These are phyloP conservation scores for Chinchilla lanigera DNA, from an alignment of 2,113 vertebrate species.

Conservation along the genomic window DNA sequence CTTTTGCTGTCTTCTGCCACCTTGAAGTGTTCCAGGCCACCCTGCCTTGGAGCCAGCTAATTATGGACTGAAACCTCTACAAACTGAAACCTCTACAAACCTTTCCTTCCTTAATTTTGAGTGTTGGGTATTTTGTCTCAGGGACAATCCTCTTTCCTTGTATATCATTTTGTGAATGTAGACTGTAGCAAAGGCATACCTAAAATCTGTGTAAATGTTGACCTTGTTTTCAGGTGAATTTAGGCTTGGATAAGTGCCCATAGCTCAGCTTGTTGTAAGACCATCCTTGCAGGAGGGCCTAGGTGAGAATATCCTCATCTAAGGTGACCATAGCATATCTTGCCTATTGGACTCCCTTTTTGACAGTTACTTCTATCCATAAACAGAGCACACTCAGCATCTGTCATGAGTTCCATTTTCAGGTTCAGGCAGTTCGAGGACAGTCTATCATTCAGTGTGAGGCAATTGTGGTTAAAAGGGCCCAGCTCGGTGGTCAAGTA, in stretches of 20 bases:
- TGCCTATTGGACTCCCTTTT: neutral
- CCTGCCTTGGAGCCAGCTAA: too few species aligned
- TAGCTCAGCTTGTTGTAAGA: neutral
- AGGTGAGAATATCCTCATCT: neutral
- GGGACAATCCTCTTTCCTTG: neutral
- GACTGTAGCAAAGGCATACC: neutral
- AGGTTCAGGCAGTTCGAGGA: neutral
- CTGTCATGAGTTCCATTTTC: neutral
- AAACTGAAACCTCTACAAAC: too few species aligned
- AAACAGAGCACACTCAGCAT: neutral
- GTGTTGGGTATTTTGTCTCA: too few species aligned
- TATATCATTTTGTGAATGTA: neutral
- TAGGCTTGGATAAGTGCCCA: neutral
- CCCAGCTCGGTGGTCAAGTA: neutral
- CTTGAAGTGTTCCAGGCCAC: too few species aligned
- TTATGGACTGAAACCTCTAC: too few species aligned
- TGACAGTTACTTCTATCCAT: neutral
- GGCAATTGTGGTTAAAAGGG: neutral
- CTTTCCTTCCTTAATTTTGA: too few species aligned
- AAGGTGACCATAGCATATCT: neutral
- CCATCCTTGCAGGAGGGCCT: neutral
- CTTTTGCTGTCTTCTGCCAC: too few species aligned
- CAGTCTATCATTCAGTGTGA: neutral
- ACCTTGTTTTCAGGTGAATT: neutral
- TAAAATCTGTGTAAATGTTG: neutral